These are phyloP conservation scores for Rhodeus uyekii DNA, from an alignment of 2,797 vertebrate genomes.

Conservation along the genomic window DNA sequence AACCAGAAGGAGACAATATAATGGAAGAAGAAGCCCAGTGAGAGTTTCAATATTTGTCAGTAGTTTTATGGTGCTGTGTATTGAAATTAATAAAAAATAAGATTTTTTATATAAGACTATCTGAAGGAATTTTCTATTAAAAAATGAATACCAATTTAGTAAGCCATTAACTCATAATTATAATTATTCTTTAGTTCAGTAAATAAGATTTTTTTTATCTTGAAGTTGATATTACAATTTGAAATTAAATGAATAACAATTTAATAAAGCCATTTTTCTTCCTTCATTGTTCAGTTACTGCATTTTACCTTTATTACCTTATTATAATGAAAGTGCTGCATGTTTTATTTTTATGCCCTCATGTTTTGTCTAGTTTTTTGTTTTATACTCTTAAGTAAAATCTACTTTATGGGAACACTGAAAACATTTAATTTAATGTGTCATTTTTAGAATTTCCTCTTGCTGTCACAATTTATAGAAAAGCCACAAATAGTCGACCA, in stretches of 20 bases:
- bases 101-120: not conserved
- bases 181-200: not conserved
- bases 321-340: too few relatives aligned
- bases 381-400: not conserved
- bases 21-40: slow-evolving; percentile 23
- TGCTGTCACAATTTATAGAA: not conserved
- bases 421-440: not conserved
- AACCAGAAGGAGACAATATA: slow-evolving; percentile 48
- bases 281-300: not conserved
- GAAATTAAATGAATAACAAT: not conserved
- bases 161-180: not conserved
- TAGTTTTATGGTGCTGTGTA: not conserved
- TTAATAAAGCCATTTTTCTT: too few relatives aligned
- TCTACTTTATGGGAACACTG: not conserved
- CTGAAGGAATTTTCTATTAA: not conserved
- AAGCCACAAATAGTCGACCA: not conserved
- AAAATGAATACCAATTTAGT: not conserved
- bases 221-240: not conserved
- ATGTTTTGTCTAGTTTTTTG: too few relatives aligned
- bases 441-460: not conserved
- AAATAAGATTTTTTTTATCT: not conserved
- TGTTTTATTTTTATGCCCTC: too few relatives aligned
- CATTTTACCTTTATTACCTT: not conserved
- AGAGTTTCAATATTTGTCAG: slow-evolving; percentile 13
- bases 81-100: not conserved